phyloP scores from a whole-genome alignment of 1,140 invertebrate species.

The Bicyclus anynana region DNA sequence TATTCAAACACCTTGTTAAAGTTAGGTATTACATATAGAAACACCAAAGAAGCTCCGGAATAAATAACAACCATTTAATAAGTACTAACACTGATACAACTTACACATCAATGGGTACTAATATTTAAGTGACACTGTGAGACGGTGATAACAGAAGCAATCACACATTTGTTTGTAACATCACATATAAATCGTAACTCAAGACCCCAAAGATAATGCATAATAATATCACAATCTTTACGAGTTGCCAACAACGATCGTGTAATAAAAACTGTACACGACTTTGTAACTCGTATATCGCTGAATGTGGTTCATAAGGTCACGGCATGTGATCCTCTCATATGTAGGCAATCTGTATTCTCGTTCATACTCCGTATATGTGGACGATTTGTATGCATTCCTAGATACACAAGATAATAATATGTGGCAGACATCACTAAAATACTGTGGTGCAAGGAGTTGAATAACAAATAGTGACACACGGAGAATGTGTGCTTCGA shows the following conservation, averaged over 20 bases:
- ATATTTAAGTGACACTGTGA: too few relatives aligned
- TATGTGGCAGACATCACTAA: background rate
- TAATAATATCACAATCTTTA: background rate
- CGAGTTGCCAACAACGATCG: background rate
- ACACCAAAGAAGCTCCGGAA: too few relatives aligned
- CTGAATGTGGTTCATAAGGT: constrained; percentile 10
- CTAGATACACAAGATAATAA: background rate
- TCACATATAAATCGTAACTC: background rate
- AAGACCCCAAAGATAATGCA: background rate
- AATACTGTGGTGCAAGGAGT: background rate
- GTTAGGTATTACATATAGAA: too few relatives aligned
- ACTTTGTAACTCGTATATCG: constrained; percentile 8
- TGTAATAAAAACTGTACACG: constrained; percentile 5
- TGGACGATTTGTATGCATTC: background rate
- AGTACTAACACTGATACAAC: too few relatives aligned
- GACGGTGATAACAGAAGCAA: too few relatives aligned
- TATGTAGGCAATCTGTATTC: constrained; percentile 2
- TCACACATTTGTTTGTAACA: background rate
- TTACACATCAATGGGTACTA: too few relatives aligned
- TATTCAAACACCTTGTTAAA: too few relatives aligned
- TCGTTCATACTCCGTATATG: background rate
- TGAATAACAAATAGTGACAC: background rate
- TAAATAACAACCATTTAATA: too few relatives aligned
- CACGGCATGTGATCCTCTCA: background rate
- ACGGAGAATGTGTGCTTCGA: background rate